A percentile compares a stretch with the other conserved stretches of the same genome.
Conservation (phyloP, 2,888 invertebrate species). For the Strigamia transsilvanica region DNA sequence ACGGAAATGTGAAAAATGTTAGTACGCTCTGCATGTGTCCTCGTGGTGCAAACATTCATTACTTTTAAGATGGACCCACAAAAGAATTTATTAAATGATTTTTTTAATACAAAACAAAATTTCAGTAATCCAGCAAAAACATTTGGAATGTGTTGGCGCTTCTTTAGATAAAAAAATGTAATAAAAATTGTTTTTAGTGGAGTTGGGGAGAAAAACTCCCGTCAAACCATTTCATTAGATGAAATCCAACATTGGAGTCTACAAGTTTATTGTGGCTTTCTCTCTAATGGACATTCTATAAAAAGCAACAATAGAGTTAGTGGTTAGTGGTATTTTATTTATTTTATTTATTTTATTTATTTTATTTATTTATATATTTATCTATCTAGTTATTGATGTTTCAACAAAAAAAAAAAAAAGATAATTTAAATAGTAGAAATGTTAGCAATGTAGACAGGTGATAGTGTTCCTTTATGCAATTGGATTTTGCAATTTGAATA, state of each 20-base stretch:
- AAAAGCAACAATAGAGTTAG: conserved; percentile 40
- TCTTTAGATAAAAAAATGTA: conserved; percentile 29
- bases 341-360: neutral
- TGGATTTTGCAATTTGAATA: conserved; percentile 36
- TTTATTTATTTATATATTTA: neutral
- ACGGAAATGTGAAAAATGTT: conserved; percentile 36
- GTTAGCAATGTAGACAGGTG: neutral
- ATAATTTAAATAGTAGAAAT: neutral
- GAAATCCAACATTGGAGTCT: conserved; percentile 41
- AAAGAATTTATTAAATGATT: neutral
- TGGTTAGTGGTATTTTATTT: neutral
- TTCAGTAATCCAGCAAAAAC: conserved; percentile 33
- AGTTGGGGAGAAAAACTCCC: conserved; percentile 31
- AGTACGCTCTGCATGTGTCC: neutral
- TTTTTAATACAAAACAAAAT: conserved; percentile 26
- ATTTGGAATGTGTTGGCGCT: conserved; percentile 33
- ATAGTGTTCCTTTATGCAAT: conserved; percentile 6
- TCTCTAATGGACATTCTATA: conserved; percentile 39
- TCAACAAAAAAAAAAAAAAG: neutral
- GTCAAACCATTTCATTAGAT: conserved; percentile 41
- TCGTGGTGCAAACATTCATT: conserved; percentile 13
- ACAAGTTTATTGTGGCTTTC: conserved; percentile 43
- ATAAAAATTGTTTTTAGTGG: conserved; percentile 49
- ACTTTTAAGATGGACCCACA: neutral
- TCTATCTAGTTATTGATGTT: neutral